Evolutionary conservation across 2,888 invertebrate genomes (phyloP).

Genomic region (Villa cingulata): DNA sequence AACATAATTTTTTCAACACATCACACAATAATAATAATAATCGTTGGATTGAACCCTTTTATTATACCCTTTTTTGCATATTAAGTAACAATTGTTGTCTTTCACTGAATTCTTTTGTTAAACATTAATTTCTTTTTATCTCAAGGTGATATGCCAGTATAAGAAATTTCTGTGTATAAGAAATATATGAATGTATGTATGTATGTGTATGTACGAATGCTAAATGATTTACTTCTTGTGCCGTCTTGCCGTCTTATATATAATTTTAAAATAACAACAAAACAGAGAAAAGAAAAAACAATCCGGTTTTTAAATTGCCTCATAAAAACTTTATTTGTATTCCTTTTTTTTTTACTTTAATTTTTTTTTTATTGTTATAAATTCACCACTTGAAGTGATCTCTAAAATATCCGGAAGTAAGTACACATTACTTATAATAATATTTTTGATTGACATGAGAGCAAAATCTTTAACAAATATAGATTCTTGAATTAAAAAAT

Average conservation of each 20-base stretch:
- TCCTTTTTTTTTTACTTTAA: not conserved
- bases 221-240: too few relatives aligned
- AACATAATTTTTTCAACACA: too few relatives aligned
- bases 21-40: too few relatives aligned
- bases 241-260: too few relatives aligned
- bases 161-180: too few relatives aligned
- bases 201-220: too few relatives aligned
- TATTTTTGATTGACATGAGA: slow-evolving; percentile 8
- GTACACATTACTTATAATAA: not conserved
- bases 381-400: slow-evolving; percentile 1
- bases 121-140: slow-evolving; percentile 8
- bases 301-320: slow-evolving; percentile 1
- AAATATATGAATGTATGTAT: too few relatives aligned
- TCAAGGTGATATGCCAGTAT: slow-evolving; percentile 5
- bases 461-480: not conserved
- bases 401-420: slow-evolving; percentile 1
- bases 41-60: too few relatives aligned
- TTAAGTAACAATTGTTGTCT: slow-evolving; percentile 15
- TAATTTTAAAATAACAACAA: too few relatives aligned
- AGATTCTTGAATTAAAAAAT: too few relatives aligned
- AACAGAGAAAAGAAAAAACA: too few relatives aligned
- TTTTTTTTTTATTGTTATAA: not conserved
- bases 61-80: slow-evolving; percentile 9
- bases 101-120: slow-evolving; percentile 10
- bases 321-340: not conserved